A percentile compares a stretch with the other conserved stretches of the same genome.
Conservation (phyloP, 2,888 invertebrate species). For the Dinocampus coccinellae region DNA sequence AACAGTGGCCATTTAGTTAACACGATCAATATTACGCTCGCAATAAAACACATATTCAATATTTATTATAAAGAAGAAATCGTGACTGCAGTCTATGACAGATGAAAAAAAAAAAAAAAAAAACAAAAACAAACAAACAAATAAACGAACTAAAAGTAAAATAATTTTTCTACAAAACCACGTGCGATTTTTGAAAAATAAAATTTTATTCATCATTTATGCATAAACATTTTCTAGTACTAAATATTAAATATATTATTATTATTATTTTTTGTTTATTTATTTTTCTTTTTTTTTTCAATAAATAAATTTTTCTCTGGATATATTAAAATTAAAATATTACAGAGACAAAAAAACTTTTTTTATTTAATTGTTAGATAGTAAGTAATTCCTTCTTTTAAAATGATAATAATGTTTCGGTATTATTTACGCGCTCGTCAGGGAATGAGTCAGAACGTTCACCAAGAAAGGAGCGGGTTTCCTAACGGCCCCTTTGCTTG, state of each 20-base stretch:
- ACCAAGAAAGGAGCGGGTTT: constrained; percentile 60
- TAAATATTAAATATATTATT: no score
- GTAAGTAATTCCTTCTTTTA: constrained; percentile 25
- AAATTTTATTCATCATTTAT: no score
- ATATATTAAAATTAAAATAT: no score
- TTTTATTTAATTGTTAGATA: not conserved
- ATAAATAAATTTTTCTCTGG: no score
- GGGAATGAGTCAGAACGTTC: constrained; percentile 57
- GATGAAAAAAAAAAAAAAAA: not conserved
- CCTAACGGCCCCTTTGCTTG: constrained; percentile 44
- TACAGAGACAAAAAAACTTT: no score
- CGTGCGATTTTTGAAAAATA: no score
- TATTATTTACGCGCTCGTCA: constrained; percentile 46
- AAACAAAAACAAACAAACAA: no score
- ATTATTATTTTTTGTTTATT: no score
- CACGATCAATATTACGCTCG: constrained; percentile 44
- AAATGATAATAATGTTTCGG: constrained; percentile 45
- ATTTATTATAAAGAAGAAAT: not conserved
- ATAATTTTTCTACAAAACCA: not conserved
- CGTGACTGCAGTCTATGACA: not conserved
- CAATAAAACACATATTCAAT: constrained; percentile 8
- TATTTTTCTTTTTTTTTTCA: no score
- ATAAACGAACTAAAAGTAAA: no score
- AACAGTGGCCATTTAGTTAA: constrained; percentile 28
- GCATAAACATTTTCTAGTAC: no score